phyloP scores from a whole-genome alignment of 2,888 invertebrate genomes.

The Habrosyne pyritoides region DNA sequence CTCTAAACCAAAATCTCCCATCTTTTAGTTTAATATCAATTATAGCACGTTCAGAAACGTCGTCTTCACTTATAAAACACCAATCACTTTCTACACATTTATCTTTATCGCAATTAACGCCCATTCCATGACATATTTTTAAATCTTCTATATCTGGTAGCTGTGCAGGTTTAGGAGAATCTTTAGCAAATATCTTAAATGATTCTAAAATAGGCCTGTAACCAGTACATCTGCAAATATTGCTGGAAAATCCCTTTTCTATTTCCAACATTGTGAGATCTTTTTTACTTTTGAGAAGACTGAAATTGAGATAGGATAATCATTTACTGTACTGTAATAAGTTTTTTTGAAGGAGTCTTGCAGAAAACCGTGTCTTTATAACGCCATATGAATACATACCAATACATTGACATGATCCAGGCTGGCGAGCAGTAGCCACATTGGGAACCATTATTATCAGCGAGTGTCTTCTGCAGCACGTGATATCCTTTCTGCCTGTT shows the following conservation, averaged over 20 bases:
- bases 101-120: too few relatives aligned
- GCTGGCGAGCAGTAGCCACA: slow-evolving; percentile 90
- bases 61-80: too few relatives aligned
- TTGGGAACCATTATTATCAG: slow-evolving; percentile 85
- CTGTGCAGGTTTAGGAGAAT: slow-evolving; percentile 60
- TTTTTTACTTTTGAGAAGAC: too few relatives aligned
- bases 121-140: too few relatives aligned
- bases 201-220: slow-evolving; percentile 90
- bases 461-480: slow-evolving; percentile 84
- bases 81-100: too few relatives aligned
- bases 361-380: too few relatives aligned
- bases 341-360: too few relatives aligned
- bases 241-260: slow-evolving; percentile 89
- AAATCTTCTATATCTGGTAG: slow-evolving; percentile 72
- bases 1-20: too few relatives aligned
- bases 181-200: slow-evolving; percentile 89
- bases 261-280: slow-evolving; percentile 86
- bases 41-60: too few relatives aligned
- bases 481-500: slow-evolving; percentile 85
- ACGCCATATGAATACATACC: too few relatives aligned
- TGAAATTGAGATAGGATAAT: slow-evolving; percentile 7
- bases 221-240: slow-evolving; percentile 92
- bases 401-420: slow-evolving; percentile 89
- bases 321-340: slow-evolving; percentile 12
- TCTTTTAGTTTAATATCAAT: too few relatives aligned